Base-by-base conservation (phyloP, 2,113 vertebrate genomes). In the Callorhinus ursinus region DNA sequence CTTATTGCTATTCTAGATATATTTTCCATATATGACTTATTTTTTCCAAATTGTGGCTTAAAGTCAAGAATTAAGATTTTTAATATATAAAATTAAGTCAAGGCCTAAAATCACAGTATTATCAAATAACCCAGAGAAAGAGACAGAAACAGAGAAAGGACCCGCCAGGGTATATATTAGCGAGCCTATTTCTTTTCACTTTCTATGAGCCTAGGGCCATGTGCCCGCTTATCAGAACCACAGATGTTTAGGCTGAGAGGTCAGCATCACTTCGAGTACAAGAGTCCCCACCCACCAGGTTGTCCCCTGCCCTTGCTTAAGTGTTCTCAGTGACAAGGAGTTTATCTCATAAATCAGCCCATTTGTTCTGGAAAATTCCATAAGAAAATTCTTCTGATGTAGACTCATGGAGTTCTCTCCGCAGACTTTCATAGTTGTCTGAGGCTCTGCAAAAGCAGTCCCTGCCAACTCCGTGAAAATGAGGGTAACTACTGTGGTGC, bases 331-430 rank as follows among this genome's bases (percentile, higher is more conserved):
- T 74, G 49, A 87, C 46, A 65, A 90, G 59, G 21, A 79, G 18
- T 53, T 85, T 53, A 28, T 57, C 33, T 85, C 69, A 49, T n/a
- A 84, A 86, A 36, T 87, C 57, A 69, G 36, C 33, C 22, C 31
- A 28, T 67, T 95, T 76, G 39, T 91, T 86, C 51, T 61, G 19
- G 36, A 88, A 86, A 96, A 84, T 92, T 67, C 80, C 33, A 80
- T 81, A 31, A 84, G 18, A 65, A 92, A n/a, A 2, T 86, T 51
- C 39, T 83, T 92, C 53, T 83, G 14, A 49, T 49, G 21, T 74
- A 61, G 39, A 59, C 19, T 71, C 59, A 76, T 57, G 39, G 2
- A 57, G 26, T 88, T 67, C 42, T 96, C 72, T 92, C 49, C 57
- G 46, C 39, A 93, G 93, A 93, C 21, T 39, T 87, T 46, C 2